Base-by-base conservation (phyloP, 2,888 invertebrate species). In the Andricus quercusramuli region DNA sequence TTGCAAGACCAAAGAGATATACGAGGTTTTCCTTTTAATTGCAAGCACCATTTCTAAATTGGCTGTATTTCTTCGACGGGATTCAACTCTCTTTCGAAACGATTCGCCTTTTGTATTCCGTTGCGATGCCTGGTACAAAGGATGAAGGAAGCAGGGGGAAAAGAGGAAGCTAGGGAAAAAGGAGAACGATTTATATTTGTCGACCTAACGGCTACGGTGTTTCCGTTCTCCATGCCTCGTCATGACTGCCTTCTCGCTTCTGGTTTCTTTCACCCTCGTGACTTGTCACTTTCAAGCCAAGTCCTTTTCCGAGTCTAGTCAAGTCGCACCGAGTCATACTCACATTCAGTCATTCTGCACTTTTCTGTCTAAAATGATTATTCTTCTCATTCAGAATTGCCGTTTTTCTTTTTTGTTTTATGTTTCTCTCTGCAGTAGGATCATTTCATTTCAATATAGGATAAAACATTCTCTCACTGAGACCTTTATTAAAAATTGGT, bases 1-100 rank as follows among this genome's bases (percentile, higher is more conserved):
- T 37, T 66, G n/a, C 29, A 32, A 66, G 66, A 13, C 37, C 41
- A 67, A 41, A 2, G 67, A 37, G 74, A 64, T 29, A 9, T 62
- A 37, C 22, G 56, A 78, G 41, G 59, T 32, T 86, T 88, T 86
- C 82, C 85, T 87, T 87, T 88, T 87, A 89, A 89, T 89, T 90
- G 88, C 86, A 82, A 85, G 85, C 84, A 87, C 86, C 88, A 89
- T 89, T 90, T 89, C 86, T 85, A 89, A 89, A 89, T 90, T 89
- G 88, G 86, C 86, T 83, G 86, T 90, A 88, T 88, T 86, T 89
- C 88, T 88, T 86, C 85, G 47, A 59, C 79, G 66, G 47, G 25
- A 56, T 77, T 59, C 51, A 62, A 66, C 74, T 41, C 66, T 70
- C 64, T 78, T 77, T 68, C 65, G 70, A 74, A 66, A 77, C 82